phyloP scores from a whole-genome alignment of 2,888 invertebrate genomes.

The Temnothorax ravouxi region DNA sequence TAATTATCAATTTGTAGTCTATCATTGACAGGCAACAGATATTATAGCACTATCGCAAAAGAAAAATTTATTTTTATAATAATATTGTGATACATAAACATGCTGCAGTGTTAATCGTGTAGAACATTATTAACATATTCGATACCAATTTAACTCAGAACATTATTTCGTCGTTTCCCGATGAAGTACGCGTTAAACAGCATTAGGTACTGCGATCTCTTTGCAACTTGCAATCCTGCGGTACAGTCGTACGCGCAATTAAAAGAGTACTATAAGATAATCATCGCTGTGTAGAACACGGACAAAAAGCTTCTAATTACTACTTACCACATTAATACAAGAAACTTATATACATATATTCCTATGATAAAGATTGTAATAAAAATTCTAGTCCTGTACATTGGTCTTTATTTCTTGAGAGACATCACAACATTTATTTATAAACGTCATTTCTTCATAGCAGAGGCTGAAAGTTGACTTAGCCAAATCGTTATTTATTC shows the following conservation, averaged over 20 bases:
- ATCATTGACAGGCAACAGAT: background rate
- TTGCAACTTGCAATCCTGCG: background rate
- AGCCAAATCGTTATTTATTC: background rate
- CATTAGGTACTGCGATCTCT: background rate
- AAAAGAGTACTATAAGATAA: slow-evolving; percentile 23
- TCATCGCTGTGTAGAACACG: background rate
- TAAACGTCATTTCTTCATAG: background rate
- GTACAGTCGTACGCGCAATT: background rate
- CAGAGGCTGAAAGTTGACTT: background rate
- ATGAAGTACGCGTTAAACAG: background rate
- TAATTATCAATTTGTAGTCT: background rate
- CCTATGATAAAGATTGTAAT: background rate
- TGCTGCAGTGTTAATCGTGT: background rate
- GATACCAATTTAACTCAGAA: background rate
- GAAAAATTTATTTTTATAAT: background rate
- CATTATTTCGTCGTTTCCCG: background rate
- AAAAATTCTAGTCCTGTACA: background rate
- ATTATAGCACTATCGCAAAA: background rate
- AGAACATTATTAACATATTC: background rate
- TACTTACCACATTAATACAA: no score
- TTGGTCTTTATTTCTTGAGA: background rate
- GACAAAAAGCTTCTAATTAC: background rate
- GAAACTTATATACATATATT: background rate
- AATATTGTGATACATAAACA: background rate
- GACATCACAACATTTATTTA: background rate